Evolutionary conservation across 2,888 invertebrate genomes (phyloP), one percentile per base, ranked within the genome.

Genomic region (Eristalis intricaria): DNA sequence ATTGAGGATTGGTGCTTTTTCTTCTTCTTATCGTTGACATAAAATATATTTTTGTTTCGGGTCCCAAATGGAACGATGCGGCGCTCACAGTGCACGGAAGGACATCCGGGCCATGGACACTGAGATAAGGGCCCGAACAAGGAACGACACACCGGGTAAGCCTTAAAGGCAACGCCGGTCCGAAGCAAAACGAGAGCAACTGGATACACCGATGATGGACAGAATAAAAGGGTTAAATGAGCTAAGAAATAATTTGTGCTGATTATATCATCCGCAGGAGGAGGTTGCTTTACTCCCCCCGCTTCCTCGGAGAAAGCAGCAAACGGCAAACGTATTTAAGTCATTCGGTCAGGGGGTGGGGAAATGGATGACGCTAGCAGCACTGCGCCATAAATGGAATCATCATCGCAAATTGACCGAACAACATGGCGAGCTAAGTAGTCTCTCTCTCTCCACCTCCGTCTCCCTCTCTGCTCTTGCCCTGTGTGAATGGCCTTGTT

Each of bases 161-260:
- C 23, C 60, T 50, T 50, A 26, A 66, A 50, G 71, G 76, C 40
- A 79, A 64, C 38, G 22, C 43, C 35, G 35, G 50, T 32, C 56
- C 38, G 11, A 26, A 40, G 70, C 19, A 56, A 63, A 60, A 11
- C 4, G 8, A 3, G 4, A 35, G 35, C 56, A 63, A 50, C 50
- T 19, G 50, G 19, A 19, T 50, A 50, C 71, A 32, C 79, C 75
- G 83, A 83, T 83, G 87, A 83, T 79, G 76, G 76, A 22, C 76
- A 32, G 79, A 84, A 84, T 87, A 88, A 88, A 88, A 81, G 88
- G 88, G 84, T 88, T 88, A 84, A 88, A 88, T 88, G 88, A 88
- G 88, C 76, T 80, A 88, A 88, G 79, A 88, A 88, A 88, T 88
- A 88, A 88, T 88, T 88, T 88, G 75, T 88, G 77, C 84, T 88